Evolutionary conservation across 2,113 vertebrate genomes (phyloP), one percentile per base, ranked within the genome.

Genomic region (Plecotus auritus): DNA sequence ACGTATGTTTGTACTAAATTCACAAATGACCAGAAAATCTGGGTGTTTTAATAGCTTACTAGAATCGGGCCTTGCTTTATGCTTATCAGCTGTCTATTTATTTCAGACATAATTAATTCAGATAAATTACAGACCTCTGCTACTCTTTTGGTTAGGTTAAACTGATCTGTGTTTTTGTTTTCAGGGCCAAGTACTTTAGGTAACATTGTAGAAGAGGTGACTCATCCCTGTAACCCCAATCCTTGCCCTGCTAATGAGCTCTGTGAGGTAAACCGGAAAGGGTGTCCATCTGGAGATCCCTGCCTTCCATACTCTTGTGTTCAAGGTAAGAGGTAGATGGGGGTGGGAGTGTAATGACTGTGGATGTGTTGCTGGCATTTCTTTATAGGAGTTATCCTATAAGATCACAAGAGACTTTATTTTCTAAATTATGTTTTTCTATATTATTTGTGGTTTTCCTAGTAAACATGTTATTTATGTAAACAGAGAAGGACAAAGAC

Each of bases 171-270:
- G 22, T 85, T 95, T 97, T 23, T 74, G 6, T 96, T 95, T 93
- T 87, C 97, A 99, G 99, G 98, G 66, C 99, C 99, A 82, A 99
- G 99, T 98, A 97, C 99, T 87, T 97, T 99, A 45, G 99, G 98
- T 37, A 99, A 97, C 95, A 97, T 98, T 59, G 96, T 99, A 23
- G 99, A 99, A 94, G 99, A 99, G 97, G 99, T 99, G 76, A 99
- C 99, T 90, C 99, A 99, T 95, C 99, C 99, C 4, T 99, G 99
- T 98, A 99, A 99, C 95, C 99, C 99, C 13, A 99, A 99, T 96
- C 99, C 99, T 20, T 99, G 99, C 97, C 98, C 99, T 30, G 99
- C 99, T 94, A 99, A 98, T 97, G 99, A 99, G 92, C 91, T 99
- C 14, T 99, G 99, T 97, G 99, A 99, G 97, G 99, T 99, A 9